Percentiles rank a stretch among this genome's conserved stretches.
phyloP scores from a whole-genome alignment of 2,888 invertebrate species.

The Drosophila nr. perissopoda region DNA sequence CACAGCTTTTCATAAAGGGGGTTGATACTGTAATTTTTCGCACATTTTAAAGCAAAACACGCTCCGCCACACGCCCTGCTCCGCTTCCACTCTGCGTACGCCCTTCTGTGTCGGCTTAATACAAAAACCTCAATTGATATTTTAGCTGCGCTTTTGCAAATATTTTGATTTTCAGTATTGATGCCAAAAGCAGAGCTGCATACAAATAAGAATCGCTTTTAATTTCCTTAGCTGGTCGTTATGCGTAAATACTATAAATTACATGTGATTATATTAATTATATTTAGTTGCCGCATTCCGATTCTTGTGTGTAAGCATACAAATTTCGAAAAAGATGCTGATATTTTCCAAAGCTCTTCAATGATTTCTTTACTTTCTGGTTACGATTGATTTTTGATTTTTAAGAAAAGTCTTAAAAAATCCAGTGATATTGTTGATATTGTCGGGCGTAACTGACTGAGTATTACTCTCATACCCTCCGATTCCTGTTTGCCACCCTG shows the following conservation, averaged over 20 bases:
- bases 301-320: background rate
- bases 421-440: too few relatives aligned
- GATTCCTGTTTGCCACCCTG: background rate
- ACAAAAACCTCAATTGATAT: constrained; percentile 54
- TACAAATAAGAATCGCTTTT: constrained; percentile 39
- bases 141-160: constrained; percentile 62
- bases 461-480: too few relatives aligned
- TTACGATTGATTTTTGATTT: too few relatives aligned
- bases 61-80: background rate
- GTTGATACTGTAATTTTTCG: background rate
- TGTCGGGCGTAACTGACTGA: too few relatives aligned
- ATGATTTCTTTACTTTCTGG: too few relatives aligned
- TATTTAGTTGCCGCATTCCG: background rate
- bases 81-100: background rate
- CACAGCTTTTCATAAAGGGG: background rate
- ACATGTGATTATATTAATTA: too few relatives aligned
- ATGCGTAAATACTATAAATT: constrained; percentile 27
- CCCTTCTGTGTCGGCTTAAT: background rate
- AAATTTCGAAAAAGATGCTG: background rate
- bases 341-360: too few relatives aligned
- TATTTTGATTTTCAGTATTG: constrained; percentile 42
- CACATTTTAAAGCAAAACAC: background rate
- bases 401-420: too few relatives aligned
- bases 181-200: constrained; percentile 58
- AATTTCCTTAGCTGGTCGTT: constrained; percentile 54